Conservation (phyloP, 35 echinoderm and acorn worm species). For the Eucidaris tribuloides region DNA sequence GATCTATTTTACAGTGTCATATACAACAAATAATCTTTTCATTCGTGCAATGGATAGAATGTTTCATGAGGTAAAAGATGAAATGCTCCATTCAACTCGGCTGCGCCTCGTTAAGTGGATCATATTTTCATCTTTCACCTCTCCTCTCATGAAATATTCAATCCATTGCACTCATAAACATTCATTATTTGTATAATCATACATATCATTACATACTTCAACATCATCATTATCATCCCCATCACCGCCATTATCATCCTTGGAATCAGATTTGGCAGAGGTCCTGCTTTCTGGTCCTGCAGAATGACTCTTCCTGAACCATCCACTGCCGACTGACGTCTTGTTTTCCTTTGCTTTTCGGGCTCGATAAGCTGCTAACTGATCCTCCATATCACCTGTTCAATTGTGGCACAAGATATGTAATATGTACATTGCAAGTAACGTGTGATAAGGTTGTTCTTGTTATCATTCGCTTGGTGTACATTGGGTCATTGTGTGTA, state of each 20-base stretch:
- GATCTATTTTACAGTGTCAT: too few species aligned
- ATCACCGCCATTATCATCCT: neutral
- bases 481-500: neutral
- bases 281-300: too few species aligned
- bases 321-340: neutral
- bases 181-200: neutral
- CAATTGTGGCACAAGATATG: neutral
- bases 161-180: too few species aligned
- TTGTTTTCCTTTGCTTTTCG: slow-evolving; percentile 45
- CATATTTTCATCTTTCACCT: too few species aligned
- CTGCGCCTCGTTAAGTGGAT: too few species aligned
- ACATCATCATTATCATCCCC: neutral
- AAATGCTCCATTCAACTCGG: too few species aligned
- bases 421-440: neutral
- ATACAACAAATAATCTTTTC: too few species aligned
- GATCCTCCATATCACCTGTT: slow-evolving; percentile 44
- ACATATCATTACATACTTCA: neutral
- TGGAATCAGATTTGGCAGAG: neutral
- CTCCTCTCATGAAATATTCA: too few species aligned
- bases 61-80: too few species aligned
- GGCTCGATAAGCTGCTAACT: slow-evolving; percentile 49
- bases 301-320: neutral
- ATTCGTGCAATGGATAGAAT: too few species aligned
- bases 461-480: neutral
- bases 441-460: neutral